Evolutionary conservation across 2,113 vertebrate species (phyloP).

Genomic region (Pseudopodoces humilis): DNA sequence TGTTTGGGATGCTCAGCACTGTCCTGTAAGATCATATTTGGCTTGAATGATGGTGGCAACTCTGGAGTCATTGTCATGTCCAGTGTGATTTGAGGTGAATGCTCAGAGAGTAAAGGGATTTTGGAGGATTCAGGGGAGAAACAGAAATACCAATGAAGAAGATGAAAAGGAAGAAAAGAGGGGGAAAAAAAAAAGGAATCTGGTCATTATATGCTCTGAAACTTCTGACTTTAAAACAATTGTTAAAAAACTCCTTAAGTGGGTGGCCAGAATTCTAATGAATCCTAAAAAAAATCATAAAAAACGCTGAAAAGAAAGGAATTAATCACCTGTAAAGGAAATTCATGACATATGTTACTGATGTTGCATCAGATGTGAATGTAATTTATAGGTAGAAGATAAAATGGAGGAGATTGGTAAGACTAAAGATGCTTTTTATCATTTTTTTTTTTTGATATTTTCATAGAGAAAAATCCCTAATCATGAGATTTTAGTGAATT

Average conservation of each 20-base stretch:
- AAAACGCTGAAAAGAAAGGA: neutral
- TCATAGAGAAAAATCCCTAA: neutral
- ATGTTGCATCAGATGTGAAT: neutral
- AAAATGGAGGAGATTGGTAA: slow-evolving; percentile 14
- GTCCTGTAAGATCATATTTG: neutral
- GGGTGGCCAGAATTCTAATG: neutral
- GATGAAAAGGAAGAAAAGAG: neutral
- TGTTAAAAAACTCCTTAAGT: neutral
- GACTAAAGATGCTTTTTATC: neutral
- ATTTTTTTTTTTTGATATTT: neutral
- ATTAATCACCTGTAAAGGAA: neutral
- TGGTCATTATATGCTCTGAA: neutral
- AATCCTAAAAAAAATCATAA: neutral
- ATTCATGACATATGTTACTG: neutral
- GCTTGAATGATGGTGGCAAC: neutral
- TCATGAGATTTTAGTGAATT: neutral
- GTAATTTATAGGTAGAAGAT: slow-evolving; percentile 19
- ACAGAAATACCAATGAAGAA: neutral
- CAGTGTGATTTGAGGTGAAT: neutral
- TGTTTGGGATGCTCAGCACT: neutral
- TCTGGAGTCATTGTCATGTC: neutral
- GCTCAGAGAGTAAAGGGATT: neutral
- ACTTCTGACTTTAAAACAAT: neutral
- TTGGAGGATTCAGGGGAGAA: neutral
- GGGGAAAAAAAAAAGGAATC: neutral